phyloP scores from a whole-genome alignment of 1,140 invertebrate species.

The Aphelenchoides besseyi region DNA sequence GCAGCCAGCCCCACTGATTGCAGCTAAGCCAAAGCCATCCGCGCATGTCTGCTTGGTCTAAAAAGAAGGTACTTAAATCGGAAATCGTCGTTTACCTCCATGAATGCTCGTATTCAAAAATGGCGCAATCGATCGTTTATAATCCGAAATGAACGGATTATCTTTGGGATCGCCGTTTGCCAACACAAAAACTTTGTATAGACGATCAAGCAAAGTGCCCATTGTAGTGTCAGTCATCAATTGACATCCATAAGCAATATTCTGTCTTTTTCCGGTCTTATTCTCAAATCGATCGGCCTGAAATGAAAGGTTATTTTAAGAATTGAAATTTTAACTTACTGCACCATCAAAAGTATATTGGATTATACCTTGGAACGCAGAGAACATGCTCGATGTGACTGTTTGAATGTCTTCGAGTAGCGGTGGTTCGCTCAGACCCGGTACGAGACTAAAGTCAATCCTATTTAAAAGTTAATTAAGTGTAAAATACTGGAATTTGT shows the following conservation, averaged over 20 bases:
- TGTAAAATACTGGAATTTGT: slow-evolving; percentile 21
- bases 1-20: slow-evolving; percentile 42
- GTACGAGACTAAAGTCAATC: slow-evolving; percentile 8
- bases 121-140: neutral
- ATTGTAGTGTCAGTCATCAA: neutral
- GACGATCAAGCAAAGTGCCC: neutral
- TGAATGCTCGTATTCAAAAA: neutral
- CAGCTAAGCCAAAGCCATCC: slow-evolving; percentile 45
- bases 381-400: slow-evolving; percentile 18
- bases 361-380: slow-evolving; percentile 39
- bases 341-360: slow-evolving; percentile 19
- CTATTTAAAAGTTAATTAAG: neutral
- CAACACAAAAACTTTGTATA: neutral
- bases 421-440: neutral
- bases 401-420: slow-evolving; percentile 16
- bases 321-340: too few species aligned
- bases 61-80: neutral
- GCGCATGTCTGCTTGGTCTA: slow-evolving; percentile 19
- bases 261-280: neutral
- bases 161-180: neutral
- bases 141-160: neutral
- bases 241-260: neutral
- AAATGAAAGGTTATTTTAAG: too few species aligned
- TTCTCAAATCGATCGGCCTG: neutral
- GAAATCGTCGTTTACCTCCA: neutral